These are phyloP conservation scores for Heliocidaris tuberculata DNA, from an alignment of 35 echinoderm and acorn worm species.

Conservation along the genomic window DNA sequence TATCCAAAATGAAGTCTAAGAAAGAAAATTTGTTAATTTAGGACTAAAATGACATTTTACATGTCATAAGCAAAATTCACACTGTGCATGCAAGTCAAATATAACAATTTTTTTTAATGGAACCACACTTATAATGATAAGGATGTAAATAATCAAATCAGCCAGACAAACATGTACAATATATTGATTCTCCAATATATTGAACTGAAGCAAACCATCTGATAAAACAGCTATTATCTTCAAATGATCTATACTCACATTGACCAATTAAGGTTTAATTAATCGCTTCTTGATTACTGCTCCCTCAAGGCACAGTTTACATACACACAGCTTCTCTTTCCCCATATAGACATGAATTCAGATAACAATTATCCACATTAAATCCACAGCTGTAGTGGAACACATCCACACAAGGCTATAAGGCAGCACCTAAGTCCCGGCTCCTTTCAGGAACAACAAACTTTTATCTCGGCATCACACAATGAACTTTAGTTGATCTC, in stretches of 20 bases:
- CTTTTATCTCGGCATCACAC: neutral
- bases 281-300: neutral
- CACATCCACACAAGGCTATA: neutral
- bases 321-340: neutral
- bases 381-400: neutral
- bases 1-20: neutral
- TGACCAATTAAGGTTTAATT: neutral
- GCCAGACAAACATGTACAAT: neutral
- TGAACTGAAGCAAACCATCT: neutral
- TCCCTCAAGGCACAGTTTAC: neutral
- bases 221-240: neutral
- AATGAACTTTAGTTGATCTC: neutral
- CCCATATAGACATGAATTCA: neutral
- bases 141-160: neutral
- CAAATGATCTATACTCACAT: neutral
- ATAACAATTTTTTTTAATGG: no score
- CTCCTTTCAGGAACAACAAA: neutral
- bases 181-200: neutral
- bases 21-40: neutral
- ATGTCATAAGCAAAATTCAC: no score
- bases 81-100: no score
- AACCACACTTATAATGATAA: no score
- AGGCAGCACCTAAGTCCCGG: neutral
- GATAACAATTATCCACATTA: neutral
- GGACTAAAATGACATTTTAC: no score